These are phyloP conservation scores for Pachliopta kotzebuea DNA, from an alignment of 2,888 invertebrate genomes.

Conservation along the genomic window DNA sequence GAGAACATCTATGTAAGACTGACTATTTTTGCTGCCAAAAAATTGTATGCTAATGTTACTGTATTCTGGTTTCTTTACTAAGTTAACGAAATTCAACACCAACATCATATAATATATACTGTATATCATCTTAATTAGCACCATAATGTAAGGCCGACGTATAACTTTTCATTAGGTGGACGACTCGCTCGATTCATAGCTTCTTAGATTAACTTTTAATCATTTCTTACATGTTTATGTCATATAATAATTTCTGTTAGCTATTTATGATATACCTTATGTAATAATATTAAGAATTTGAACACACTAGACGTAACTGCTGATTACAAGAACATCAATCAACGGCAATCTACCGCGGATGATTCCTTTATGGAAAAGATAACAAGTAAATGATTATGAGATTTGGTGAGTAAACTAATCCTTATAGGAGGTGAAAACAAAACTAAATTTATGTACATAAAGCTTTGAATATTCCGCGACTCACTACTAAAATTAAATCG, in stretches of 20 bases:
- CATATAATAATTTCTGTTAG: not conserved
- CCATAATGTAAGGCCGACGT: too few relatives aligned
- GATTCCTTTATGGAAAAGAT: slow-evolving; percentile 14
- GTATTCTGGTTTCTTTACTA: too few relatives aligned
- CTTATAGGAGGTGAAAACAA: slow-evolving; percentile 7
- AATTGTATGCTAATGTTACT: too few relatives aligned
- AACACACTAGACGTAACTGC: slow-evolving; percentile 1
- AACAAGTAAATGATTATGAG: slow-evolving; percentile 6
- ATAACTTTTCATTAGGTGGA: too few relatives aligned
- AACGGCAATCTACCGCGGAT: slow-evolving; percentile 15
- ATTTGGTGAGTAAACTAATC: slow-evolving; percentile 13
- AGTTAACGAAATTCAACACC: too few relatives aligned
- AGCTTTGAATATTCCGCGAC: not conserved
- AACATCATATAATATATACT: too few relatives aligned
- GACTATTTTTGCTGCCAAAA: too few relatives aligned
- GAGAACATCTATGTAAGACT: too few relatives aligned
- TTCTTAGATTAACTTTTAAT: too few relatives aligned
- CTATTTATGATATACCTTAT: not conserved
- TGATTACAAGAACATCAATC: slow-evolving; percentile 20
- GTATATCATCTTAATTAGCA: too few relatives aligned
- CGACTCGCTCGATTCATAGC: too few relatives aligned
- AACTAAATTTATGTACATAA: not conserved
- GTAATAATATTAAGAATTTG: not conserved
- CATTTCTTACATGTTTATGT: not conserved
- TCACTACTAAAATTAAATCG: not conserved